Evolutionary conservation across 2,888 invertebrate species (phyloP), one percentile per base, ranked within the genome.

Genomic region (Drosophila lutescens): DNA sequence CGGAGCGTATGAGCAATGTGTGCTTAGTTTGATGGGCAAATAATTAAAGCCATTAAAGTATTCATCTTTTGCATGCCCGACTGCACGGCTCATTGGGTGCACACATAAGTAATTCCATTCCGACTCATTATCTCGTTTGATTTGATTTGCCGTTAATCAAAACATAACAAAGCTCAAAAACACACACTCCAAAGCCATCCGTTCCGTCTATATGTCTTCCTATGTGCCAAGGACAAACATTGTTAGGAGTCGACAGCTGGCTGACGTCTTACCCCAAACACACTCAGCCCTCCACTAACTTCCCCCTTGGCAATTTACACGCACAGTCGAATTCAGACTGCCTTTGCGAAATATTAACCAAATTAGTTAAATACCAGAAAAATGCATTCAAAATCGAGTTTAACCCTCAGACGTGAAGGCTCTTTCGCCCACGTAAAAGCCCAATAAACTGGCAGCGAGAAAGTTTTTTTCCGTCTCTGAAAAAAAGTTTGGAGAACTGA

Each of bases 391-490:
- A 84, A 76, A 79, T 81, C 65, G 65, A 61, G 57, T 61, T 60
- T 56, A 65, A 58, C 17, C 38, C 43, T 32, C 40, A 32, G 62
- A 36, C 50, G 40, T 63, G 46, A 43, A 32, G 44, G 10, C 55
- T 38, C 54, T 59, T 34, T 26, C 23, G 12, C 40, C 73, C 80
- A 85, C 82, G 82, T 87, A 87, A 82, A 85, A 79, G 71, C 66
- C 84, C 82, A 85, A 87, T 87, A 82, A 82, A 82, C 83, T 82
- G 71, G 56, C 40, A 67, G 60, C 63, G 54, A n/a, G 40, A 79
- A 85, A 82, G 65, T 81, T 87, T 78, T 47, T 53, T 47, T 50
- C 67, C 56, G 70, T 41, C 49, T 78, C 73, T 65, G 43, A 44
- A 57, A 78, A 78, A 73, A 76, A 74, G 46, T 78, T 62, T 46